Base-by-base conservation (phyloP, 2,113 vertebrate genomes). In the Vireo altiloquus region DNA sequence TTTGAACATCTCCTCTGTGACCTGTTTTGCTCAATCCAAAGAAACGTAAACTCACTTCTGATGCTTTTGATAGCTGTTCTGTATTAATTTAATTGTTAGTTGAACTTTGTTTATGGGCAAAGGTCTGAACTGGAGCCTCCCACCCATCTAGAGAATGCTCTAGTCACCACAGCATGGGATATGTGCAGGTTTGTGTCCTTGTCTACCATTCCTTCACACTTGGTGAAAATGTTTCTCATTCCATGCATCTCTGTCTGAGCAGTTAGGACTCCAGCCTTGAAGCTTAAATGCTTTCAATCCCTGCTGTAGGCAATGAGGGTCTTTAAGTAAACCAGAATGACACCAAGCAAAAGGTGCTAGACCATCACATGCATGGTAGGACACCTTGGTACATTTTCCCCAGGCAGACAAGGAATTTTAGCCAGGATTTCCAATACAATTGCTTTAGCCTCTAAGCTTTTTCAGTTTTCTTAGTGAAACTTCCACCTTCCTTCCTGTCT, bases 331-430 rank as follows among this genome's bases (percentile, higher is more conserved):
- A 75, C 8, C 24, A 82, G 47, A 88, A 64, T 24, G 31, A 52
- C 64, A 68, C 21, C 15, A 54, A 54, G 7, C 23, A 77, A 63
- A 59, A 77, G 1, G 6, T 63, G 9, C 3, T 61, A 50, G 35
- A n/a, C 19, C 13, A 16, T 25, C 28, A 44, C 4, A 11, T 54
- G 10, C 0, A 0, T 1, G 0, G 27, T 59, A 35, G 13, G 15
- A 64, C 4, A 52, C 15, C 27, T 46, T 44, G 15, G 10, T 25
- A 63, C 37, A 35, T 80, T 79, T 87, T 83, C 24, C 19, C 42
- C 25, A 16, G n/a, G 18, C 10, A 81, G 40, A 46, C 20, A 79
- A 69, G 35, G 40, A 31, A 52, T 79, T 83, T 71, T 56, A 83
- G 6, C 31, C 13, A 35, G 27, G 15, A 49, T 42, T 70, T 52